Conservation (phyloP, 2,797 vertebrate species). For the Sebastes taczanowskii region DNA sequence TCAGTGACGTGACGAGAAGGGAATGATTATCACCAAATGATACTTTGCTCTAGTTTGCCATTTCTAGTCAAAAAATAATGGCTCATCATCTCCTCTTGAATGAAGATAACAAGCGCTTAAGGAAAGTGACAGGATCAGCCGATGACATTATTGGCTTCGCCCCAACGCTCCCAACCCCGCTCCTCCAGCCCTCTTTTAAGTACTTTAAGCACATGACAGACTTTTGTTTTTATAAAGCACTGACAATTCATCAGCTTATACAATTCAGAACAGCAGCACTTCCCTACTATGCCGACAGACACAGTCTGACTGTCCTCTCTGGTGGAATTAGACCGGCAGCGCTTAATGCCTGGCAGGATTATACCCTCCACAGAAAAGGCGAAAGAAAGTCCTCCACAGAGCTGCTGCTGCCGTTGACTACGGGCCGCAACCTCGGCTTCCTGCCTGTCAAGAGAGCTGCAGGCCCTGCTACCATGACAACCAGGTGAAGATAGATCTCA, state of each 20-base stretch:
- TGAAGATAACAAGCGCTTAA: slow-evolving; percentile 78
- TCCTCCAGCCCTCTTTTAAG: slow-evolving; percentile 58
- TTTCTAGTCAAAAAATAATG: slow-evolving; percentile 84
- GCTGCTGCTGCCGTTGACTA: slow-evolving; percentile 38
- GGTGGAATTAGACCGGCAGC: slow-evolving; percentile 65
- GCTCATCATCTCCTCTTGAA: slow-evolving; percentile 69
- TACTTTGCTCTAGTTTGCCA: slow-evolving; percentile 81
- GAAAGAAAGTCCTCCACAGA: slow-evolving; percentile 41
- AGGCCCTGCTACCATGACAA: slow-evolving; percentile 58
- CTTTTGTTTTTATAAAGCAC: slow-evolving; percentile 76
- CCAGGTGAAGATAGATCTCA: slow-evolving; percentile 65
- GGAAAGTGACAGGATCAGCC: slow-evolving; percentile 66
- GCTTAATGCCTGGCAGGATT: slow-evolving; percentile 68
- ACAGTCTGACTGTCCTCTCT: slow-evolving; percentile 69
- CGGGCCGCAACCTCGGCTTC: slow-evolving; percentile 40
- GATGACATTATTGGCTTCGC: slow-evolving; percentile 47
- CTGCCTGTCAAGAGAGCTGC: slow-evolving; percentile 50
- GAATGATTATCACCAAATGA: slow-evolving; percentile 79
- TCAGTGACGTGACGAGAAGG: slow-evolving; percentile 71
- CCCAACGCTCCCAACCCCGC: slow-evolving; percentile 36
- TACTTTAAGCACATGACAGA: slow-evolving; percentile 72
- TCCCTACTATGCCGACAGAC: slow-evolving; percentile 70
- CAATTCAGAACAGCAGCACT: slow-evolving; percentile 85
- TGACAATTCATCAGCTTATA: slow-evolving; percentile 76
- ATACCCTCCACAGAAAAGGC: slow-evolving; percentile 44